Base-by-base conservation (phyloP, 1,140 invertebrate species). In the Arctopsyche grandis region DNA sequence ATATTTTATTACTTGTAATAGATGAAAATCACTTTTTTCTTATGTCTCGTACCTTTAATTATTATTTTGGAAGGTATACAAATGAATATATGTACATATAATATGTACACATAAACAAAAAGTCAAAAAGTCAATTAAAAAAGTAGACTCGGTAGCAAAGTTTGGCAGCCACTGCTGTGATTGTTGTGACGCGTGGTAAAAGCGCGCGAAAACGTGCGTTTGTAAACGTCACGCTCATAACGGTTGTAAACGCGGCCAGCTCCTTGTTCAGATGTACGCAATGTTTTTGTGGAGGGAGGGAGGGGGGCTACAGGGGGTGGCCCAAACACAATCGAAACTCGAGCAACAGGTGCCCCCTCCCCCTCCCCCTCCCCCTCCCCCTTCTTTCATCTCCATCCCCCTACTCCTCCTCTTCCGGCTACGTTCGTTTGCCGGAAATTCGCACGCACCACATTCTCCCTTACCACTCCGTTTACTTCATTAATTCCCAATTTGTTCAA, bases 291-390 rank as follows among this genome's bases (percentile, higher is more conserved):
- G 10, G 16, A 69, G 21, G 9, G 22, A 26, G 58, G 24, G 5
- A 5, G 21, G 63, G 24, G 63, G 63, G 0, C 9, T 4, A 22
- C 5, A 22, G 58, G 21, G 52, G 58, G 21, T 10, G 63, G 63
- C 24, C 63, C 22, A 66, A 66, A 66, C 24, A 66, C 63, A 24
- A 46, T 26, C 71, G 48, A 38, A 29, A 58, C 22, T 46, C 71
- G 71, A 56, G 71, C 71, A 74, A 74, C 71, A 74, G 48, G 56
- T 76, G 74, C 4, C 74, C 14, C 22, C 48, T 9, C 22, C 48
- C 16, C 44, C 21, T 21, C 66, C 24, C 1, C 66, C 38, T 12
- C 38, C 7, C 24, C 0, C 7, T 10, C 4, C 14, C 21, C 58
- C 58, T 16, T 9, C 52, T 9, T 58, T 58, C 16, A 5, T 16